Evolutionary conservation across 1,140 invertebrate species (phyloP), one percentile per base, ranked within the genome.

Genomic region (Anadara kagoshimensis): DNA sequence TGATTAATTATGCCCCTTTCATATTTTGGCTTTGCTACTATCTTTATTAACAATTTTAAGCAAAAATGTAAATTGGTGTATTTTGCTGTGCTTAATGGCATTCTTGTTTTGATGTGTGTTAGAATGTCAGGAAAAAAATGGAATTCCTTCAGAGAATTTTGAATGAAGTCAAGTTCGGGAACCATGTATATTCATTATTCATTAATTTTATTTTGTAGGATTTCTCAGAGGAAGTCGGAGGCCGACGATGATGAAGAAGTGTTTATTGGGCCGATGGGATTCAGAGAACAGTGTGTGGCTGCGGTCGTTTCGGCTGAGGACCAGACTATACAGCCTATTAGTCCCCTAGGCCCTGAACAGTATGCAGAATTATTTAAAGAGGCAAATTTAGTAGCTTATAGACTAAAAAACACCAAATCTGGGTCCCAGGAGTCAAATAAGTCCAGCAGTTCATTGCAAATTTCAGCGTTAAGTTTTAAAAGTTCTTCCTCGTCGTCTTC

Each of bases 211-310:
- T n/a, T 69, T 47, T n/a, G 7, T 69, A 53, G 63, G 29, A 29
- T 36, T 3, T 3, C 29, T 3, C 29, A 36, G 29, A 18, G 22
- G 5, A 41, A 41, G n/a, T 14, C 45, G 22, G 44, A 20, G 1
- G 51, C 51, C 5, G 79, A 75, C 14, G 78, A 80, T 24, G 83
- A 85, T 12, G 83, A 83, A 36, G 84, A 85, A 67, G 79, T 85
- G 10, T 85, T 83, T 65, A 76, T 85, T 78, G 84, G 84, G 29
- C 82, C 82, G 22, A 66, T 85, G 43, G 76, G 82, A 24, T 84
- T 83, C 67, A 75, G 65, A 51, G 84, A 85, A 43, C 79, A 71
- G 41, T 78, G 78, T 56, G 74, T 81, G 11, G 65, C 75, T 24
- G 69, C 77, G 43, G 76, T 69, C 20, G 78, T 83, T n/a, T 53